These are phyloP conservation scores for Platichthys flesus DNA, from an alignment of 2,113 vertebrate genomes.

Conservation along the genomic window DNA sequence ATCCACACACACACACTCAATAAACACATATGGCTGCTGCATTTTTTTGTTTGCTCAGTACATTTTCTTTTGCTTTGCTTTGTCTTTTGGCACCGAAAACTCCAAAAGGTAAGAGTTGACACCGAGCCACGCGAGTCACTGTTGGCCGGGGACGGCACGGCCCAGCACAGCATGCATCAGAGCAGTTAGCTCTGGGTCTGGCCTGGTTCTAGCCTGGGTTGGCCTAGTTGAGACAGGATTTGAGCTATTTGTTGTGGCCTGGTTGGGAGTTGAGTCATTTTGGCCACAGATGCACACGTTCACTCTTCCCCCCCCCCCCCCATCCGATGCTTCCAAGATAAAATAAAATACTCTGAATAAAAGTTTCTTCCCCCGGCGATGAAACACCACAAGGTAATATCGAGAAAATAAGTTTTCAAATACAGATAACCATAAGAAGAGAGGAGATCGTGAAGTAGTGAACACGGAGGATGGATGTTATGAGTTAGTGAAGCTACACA, in stretches of 20 bases:
- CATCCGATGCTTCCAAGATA: constrained; percentile 4
- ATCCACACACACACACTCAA: constrained; percentile 15
- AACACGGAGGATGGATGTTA: constrained; percentile 15
- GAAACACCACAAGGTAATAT: constrained; percentile 46
- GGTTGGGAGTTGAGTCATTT: constrained; percentile 32
- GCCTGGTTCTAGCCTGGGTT: constrained; percentile 50
- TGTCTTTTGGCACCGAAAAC: constrained; percentile 57
- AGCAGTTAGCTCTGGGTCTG: constrained; percentile 42
- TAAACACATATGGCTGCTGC: constrained; percentile 67
- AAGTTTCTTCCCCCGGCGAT: constrained; percentile 25
- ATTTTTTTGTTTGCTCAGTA: constrained; percentile 64
- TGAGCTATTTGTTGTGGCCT: constrained; percentile 57
- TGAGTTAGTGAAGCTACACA: constrained; percentile 35
- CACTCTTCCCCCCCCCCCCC: neutral
- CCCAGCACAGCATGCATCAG: constrained; percentile 54
- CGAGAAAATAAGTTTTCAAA: constrained; percentile 40
- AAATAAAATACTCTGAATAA: constrained; percentile 44
- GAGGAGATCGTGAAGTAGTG: constrained; percentile 40
- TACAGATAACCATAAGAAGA: constrained; percentile 36
- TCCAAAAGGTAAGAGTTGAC: constrained; percentile 53
- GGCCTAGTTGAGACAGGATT: constrained; percentile 61
- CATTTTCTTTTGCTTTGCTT: neutral
- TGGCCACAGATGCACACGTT: constrained; percentile 38
- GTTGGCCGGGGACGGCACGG: constrained; percentile 20
- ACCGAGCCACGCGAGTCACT: constrained; percentile 37